Conservation (phyloP, 1,140 invertebrate genomes). For the Lethrus apterus region DNA sequence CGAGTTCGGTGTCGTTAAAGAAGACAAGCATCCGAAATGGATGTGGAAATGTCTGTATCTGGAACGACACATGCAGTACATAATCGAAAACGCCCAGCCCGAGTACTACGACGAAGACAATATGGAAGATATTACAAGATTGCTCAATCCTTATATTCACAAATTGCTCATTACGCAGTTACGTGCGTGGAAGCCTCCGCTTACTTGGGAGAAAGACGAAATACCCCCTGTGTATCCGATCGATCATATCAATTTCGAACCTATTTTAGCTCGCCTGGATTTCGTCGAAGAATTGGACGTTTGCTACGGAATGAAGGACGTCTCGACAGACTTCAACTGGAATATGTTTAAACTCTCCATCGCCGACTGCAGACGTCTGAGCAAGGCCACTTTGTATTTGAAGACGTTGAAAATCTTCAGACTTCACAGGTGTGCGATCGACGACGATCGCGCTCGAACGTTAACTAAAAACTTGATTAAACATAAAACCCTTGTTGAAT, state of each 20-base stretch:
- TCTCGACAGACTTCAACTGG: conserved; percentile 30
- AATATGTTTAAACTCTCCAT: conserved; percentile 35
- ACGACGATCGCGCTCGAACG: conserved; percentile 31
- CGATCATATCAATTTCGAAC: conserved; percentile 36
- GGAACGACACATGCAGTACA: conserved; percentile 34
- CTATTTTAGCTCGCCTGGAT: conserved; percentile 28
- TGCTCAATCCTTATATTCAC: conserved; percentile 31
- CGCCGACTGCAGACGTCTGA: conserved; percentile 30
- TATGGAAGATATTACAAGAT: conserved; percentile 30
- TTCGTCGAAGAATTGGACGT: conserved; percentile 32
- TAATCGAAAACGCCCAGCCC: conserved; percentile 36
- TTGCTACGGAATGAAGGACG: conserved; percentile 31
- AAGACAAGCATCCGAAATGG: conserved; percentile 24
- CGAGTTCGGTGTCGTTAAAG: conserved; percentile 23
- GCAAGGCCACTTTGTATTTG: conserved; percentile 29
- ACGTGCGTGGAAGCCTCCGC: conserved; percentile 34
- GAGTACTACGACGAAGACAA: conserved; percentile 37
- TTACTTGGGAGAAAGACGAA: conserved; percentile 32
- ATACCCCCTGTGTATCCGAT: conserved; percentile 34
- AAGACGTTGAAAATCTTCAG: conserved; percentile 29
- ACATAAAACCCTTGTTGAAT: conserved; percentile 28
- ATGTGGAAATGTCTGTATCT: conserved; percentile 37
- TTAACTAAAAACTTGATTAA: conserved; percentile 33
- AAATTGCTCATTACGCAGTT: conserved; percentile 34
- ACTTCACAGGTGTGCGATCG: conserved; percentile 31